Percentiles rank a stretch among this genome's conserved stretches.
These are phyloP conservation scores for Drosophila kohkoa DNA, from an alignment of 1,140 invertebrate species.

Conservation along the genomic window DNA sequence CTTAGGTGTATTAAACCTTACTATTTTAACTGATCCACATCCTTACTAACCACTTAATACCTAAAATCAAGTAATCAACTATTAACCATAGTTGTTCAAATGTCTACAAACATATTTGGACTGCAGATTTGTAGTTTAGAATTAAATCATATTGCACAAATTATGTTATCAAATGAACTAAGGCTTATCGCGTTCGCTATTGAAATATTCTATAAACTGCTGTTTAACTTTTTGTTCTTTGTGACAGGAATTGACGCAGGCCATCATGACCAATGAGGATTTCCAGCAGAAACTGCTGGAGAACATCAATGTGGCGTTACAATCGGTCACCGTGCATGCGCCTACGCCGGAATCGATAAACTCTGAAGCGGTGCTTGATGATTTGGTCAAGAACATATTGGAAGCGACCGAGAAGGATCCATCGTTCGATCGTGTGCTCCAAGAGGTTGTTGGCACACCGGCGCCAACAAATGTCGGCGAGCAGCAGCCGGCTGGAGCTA, in stretches of 20 bases:
- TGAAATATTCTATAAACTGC: neutral
- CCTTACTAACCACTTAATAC: too few species aligned
- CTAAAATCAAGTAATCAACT: too few species aligned
- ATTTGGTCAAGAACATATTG: slow-evolving; percentile 74
- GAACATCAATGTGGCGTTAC: slow-evolving; percentile 76
- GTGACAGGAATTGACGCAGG: slow-evolving; percentile 65
- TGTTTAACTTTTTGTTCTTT: neutral
- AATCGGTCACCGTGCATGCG: slow-evolving; percentile 55
- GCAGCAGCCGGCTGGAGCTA: neutral
- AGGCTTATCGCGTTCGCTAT: too few species aligned
- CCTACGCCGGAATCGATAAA: slow-evolving; percentile 41
- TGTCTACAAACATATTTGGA: too few species aligned
- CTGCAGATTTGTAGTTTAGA: too few species aligned
- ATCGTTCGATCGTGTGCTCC: slow-evolving; percentile 73
- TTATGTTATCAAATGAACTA: too few species aligned
- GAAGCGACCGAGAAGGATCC: slow-evolving; percentile 82
- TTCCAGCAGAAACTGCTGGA: slow-evolving; percentile 73
- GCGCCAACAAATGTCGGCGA: neutral
- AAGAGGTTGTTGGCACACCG: slow-evolving; percentile 70
- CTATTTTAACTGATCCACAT: too few species aligned
- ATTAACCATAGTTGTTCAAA: too few species aligned
- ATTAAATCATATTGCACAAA: too few species aligned
- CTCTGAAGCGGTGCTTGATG: slow-evolving; percentile 64
- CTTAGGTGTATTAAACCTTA: too few species aligned
- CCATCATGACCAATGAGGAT: slow-evolving; percentile 70